Evolutionary conservation across 2,113 vertebrate genomes (phyloP), one percentile per base, ranked within the genome.

Genomic region (Progne subis): DNA sequence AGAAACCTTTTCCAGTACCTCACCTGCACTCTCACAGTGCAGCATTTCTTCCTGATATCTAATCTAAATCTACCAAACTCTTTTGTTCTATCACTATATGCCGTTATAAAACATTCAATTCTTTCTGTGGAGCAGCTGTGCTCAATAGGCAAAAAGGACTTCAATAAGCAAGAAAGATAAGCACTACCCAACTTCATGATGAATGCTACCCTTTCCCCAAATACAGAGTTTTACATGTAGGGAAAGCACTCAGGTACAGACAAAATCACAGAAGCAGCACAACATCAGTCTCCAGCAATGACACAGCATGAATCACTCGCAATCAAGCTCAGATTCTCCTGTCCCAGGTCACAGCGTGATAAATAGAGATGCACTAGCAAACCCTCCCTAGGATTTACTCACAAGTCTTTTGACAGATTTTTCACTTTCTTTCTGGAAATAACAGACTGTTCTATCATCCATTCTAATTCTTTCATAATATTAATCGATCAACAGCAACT

Each of bases 391-490:
- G 49, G 67, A 49, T 34, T 78, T 65, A 34, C 23, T 75, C 19
- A 53, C 16, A 44, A 74, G 24, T 2, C 82, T 90, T 91, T 52
- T 41, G 57, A 77, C 71, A 64, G 52, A 52, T 86, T 77, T 72
- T 63, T 85, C 71, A 34, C 26, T 57, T 93, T 55, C 55, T 77
- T 93, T 56, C 71, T 64, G 63, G 47, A 74, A 85, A 86, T 79
- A 79, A 65, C 70, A 90, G 84, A 34, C 81, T 82, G 63, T 80
- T 90, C 63, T 61, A 64, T 76, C 82, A 77, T 67, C 46, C 39
- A 4, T 55, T 92, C 91, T 59, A 74, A 82, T 95, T 50, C 85
- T 75, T 91, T 80, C 78, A n/a, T 55, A 80, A 74, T 59, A 74
- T 59, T 83, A 79, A 65, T 70, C 0, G 1, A 90, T 69, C 34